Base-by-base conservation (phyloP, 2,113 vertebrate species). In the Dicaeum eximium region DNA sequence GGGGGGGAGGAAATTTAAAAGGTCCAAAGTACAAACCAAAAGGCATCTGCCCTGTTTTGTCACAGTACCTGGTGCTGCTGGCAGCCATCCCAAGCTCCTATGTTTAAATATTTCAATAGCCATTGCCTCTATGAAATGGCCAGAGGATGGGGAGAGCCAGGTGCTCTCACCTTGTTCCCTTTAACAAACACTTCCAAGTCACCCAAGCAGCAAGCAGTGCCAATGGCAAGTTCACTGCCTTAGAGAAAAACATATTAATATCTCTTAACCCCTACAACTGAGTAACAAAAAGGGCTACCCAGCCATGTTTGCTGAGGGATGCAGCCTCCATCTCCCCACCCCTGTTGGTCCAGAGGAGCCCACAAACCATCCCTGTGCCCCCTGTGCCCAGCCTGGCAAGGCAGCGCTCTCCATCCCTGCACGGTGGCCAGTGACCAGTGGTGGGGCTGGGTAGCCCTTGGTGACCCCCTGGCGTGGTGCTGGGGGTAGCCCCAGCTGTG, bases 401-500 rank as follows among this genome's bases (percentile, higher is more conserved):
- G 58, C 84, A 44, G n/a, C 1, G 3, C 38, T 70, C 72, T 67
- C 50, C 64, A 25, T 67, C 40, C 28, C 53, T 61, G 6, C 1
- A 1, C 0, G 0, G 77, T 2, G 1, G 45, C 56, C 16, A 6
- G 62, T 40, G 57, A 42, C 42, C 58, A 53, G 25, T 13, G 71
- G 23, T 2, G 4, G 62, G 78, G 57, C 72, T 54, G 30, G 37
- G 61, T 19, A 50, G 45, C 62, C 61, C 48, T 60, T 31, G 22
- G 42, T 57, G 72, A 8, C 7, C 11, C 35, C 30, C 4, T 13
- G 45, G 40, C 0, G 1, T 2, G 28, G 15, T 27, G 89, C 61
- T 8, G 4, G 58, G 0, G 0, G 27, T 5, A 4, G 38, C 11
- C 1, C 33, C 1, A 3, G 48, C 62, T 50, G 48, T 64, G 69